A percentile compares a stretch with the other conserved stretches of the same genome.
Evolutionary conservation across 2,888 invertebrate genomes (phyloP).

Genomic region (Blastobasis adustella): DNA sequence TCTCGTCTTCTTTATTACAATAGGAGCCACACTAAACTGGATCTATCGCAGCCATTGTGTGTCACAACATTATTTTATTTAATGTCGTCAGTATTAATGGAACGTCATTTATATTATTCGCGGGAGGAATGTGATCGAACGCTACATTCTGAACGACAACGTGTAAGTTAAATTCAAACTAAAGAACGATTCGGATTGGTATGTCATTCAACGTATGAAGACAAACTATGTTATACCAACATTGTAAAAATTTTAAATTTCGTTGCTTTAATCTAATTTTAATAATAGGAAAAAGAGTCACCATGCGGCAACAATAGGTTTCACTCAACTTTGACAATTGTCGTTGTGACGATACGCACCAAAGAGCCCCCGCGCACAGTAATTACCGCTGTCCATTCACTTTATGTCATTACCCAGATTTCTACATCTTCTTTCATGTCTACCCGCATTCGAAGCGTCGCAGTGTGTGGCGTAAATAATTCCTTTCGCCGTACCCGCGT

Average conservation of each 20-base stretch:
- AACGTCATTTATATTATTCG: slow-evolving; percentile 8
- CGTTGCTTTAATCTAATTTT: neutral
- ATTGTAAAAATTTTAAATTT: no score
- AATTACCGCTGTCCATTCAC: slow-evolving; percentile 69
- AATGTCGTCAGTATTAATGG: slow-evolving; percentile 21
- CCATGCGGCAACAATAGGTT: slow-evolving; percentile 20
- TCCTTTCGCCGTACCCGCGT: slow-evolving; percentile 36
- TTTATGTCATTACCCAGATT: slow-evolving; percentile 64
- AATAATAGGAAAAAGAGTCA: slow-evolving; percentile 21
- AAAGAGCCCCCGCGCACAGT: slow-evolving; percentile 48
- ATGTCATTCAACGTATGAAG: no score
- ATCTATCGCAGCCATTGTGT: slow-evolving; percentile 47
- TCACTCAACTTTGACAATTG: slow-evolving; percentile 46
- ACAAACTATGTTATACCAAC: no score
- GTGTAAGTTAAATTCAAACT: no score
- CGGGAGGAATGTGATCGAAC: slow-evolving; percentile 20
- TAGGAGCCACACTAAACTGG: slow-evolving; percentile 57
- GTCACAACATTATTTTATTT: slow-evolving; percentile 51
- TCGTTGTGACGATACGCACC: slow-evolving; percentile 61
- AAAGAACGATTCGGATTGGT: no score
- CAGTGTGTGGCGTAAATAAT: slow-evolving; percentile 69
- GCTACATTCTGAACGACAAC: slow-evolving; percentile 9
- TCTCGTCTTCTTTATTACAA: slow-evolving; percentile 69
- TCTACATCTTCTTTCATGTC: slow-evolving; percentile 62
- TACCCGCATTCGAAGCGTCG: slow-evolving; percentile 47